phyloP scores from a whole-genome alignment of 1,140 invertebrate species.

The Platorchestia sp. region DNA sequence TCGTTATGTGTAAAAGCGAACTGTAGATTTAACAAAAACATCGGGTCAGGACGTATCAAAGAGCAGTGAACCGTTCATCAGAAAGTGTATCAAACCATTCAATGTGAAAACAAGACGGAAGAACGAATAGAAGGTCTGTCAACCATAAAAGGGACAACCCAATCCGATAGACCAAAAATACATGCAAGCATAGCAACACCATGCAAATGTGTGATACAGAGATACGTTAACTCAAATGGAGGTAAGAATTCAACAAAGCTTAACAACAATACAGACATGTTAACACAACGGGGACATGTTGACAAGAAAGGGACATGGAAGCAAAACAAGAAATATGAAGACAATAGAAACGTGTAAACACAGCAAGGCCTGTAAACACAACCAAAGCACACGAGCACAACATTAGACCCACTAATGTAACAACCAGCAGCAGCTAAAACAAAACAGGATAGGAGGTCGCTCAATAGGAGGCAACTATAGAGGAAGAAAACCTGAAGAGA shows the following conservation, averaged over 20 bases:
- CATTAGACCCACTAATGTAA: no score
- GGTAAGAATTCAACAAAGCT: no score
- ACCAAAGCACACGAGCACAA: no score
- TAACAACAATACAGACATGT: background rate
- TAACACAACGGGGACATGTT: background rate
- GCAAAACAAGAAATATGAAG: no score
- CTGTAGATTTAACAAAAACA: background rate
- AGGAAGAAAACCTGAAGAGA: background rate
- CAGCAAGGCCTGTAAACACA: no score
- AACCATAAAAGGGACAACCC: no score
- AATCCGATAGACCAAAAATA: background rate
- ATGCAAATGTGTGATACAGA: no score
- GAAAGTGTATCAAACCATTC: no score
- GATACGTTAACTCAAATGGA: no score
- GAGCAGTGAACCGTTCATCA: no score
- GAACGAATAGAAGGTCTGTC: no score
- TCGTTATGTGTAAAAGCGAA: background rate
- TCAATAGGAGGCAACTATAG: background rate
- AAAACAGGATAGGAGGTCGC: background rate
- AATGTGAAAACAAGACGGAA: background rate
- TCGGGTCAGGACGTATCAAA: background rate
- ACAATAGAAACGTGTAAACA: background rate
- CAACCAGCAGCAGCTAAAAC: background rate
- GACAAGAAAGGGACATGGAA: background rate
- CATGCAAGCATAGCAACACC: no score